phyloP scores from a whole-genome alignment of 2,888 invertebrate species.

The Nycteola revayana region DNA sequence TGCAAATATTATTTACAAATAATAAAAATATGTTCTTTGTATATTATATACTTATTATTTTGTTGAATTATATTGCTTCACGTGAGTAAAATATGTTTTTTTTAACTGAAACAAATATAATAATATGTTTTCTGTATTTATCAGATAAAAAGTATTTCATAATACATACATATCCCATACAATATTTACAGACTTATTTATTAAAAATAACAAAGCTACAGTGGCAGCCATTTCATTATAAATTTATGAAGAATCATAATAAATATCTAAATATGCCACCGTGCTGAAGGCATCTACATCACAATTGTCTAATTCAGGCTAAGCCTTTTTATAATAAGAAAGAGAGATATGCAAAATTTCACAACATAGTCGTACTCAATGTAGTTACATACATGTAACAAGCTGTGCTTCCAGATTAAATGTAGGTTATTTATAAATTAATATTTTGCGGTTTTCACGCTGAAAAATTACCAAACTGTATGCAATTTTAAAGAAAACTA shows the following conservation, averaged over 20 bases:
- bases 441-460: too few species aligned
- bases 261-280: slow-evolving; percentile 39
- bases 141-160: too few species aligned
- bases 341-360: slow-evolving; percentile 73
- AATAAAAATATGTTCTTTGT: too few species aligned
- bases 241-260: slow-evolving; percentile 24
- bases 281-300: slow-evolving; percentile 76
- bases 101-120: too few species aligned
- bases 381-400: slow-evolving; percentile 10
- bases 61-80: too few species aligned
- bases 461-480: too few species aligned
- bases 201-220: slow-evolving; percentile 58
- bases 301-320: slow-evolving; percentile 65
- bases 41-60: too few species aligned
- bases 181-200: slow-evolving; percentile 40
- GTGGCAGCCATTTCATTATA: slow-evolving; percentile 53
- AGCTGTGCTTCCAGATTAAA: background rate
- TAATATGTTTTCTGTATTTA: too few species aligned
- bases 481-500: too few species aligned
- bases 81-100: too few species aligned
- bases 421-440: too few species aligned
- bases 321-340: slow-evolving; percentile 59
- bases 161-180: slow-evolving; percentile 6
- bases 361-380: slow-evolving; percentile 53
- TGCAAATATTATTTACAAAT: too few species aligned